These are phyloP conservation scores for Anoura caudifer DNA, from an alignment of 2,113 vertebrate genomes.

Conservation along the genomic window DNA sequence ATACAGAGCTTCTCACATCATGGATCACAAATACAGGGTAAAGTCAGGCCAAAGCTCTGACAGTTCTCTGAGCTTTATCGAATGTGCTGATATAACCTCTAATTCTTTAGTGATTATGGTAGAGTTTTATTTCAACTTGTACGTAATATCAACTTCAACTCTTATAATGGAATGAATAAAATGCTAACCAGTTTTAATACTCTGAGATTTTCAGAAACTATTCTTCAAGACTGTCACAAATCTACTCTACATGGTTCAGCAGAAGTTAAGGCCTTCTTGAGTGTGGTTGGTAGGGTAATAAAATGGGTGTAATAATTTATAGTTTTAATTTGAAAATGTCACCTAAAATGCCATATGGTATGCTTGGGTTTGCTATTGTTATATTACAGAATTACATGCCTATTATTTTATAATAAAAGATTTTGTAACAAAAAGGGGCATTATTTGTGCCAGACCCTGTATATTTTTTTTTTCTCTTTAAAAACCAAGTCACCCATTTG, in stretches of 20 bases:
- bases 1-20: neutral
- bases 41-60: neutral
- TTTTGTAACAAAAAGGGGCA: too few species aligned
- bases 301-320: too few species aligned
- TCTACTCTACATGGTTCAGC: too few species aligned
- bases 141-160: neutral
- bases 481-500: neutral
- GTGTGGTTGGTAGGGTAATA: too few species aligned
- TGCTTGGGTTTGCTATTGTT: too few species aligned
- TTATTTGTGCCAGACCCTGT: too few species aligned
- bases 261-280: too few species aligned
- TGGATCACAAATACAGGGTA: neutral
- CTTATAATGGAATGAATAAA: conserved; percentile 1
- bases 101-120: neutral
- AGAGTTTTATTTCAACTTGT: neutral
- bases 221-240: neutral
- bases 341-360: too few species aligned
- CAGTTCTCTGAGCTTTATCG: neutral
- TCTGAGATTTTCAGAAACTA: neutral
- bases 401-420: too few species aligned
- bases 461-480: neutral
- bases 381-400: too few species aligned
- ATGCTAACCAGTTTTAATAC: neutral
- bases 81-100: neutral
- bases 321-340: too few species aligned